Evolutionary conservation across 2,797 vertebrate genomes (phyloP).

Genomic region (Hirundo rustica): DNA sequence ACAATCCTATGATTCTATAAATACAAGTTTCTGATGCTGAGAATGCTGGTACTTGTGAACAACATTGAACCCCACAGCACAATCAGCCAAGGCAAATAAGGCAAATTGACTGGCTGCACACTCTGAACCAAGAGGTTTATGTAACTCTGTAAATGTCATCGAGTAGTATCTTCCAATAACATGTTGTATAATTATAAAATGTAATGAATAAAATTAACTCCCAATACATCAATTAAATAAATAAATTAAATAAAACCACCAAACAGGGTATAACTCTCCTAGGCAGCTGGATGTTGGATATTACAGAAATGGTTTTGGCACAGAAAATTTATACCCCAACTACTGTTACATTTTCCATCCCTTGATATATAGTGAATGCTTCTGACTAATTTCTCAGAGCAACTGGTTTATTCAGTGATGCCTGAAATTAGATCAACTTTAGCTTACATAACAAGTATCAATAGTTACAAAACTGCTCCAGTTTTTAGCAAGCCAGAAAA

Average conservation of each 20-base stretch:
- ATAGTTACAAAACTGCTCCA: not conserved
- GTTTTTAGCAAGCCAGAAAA: not conserved
- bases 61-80: not conserved
- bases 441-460: not conserved
- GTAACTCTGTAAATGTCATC: not conserved
- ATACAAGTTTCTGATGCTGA: not conserved
- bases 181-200: not conserved
- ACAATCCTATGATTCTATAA: not conserved
- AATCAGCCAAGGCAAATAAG: not conserved
- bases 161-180: not conserved
- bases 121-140: not conserved
- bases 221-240: not conserved
- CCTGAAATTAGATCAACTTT: conserved; percentile 29
- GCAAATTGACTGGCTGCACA: not conserved
- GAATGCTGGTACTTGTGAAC: not conserved
- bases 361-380: not conserved
- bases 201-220: not conserved
- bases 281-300: not conserved
- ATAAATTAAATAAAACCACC: not conserved
- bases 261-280: not conserved
- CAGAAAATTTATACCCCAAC: not conserved
- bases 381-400: not conserved
- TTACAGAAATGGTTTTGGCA: not conserved
- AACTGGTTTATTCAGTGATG: not conserved
- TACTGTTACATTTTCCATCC: not conserved